Percentiles rank a stretch among this genome's conserved stretches.
These are phyloP conservation scores for Brienomyrus brachyistius DNA, from an alignment of 2,113 vertebrate species.

Conservation along the genomic window DNA sequence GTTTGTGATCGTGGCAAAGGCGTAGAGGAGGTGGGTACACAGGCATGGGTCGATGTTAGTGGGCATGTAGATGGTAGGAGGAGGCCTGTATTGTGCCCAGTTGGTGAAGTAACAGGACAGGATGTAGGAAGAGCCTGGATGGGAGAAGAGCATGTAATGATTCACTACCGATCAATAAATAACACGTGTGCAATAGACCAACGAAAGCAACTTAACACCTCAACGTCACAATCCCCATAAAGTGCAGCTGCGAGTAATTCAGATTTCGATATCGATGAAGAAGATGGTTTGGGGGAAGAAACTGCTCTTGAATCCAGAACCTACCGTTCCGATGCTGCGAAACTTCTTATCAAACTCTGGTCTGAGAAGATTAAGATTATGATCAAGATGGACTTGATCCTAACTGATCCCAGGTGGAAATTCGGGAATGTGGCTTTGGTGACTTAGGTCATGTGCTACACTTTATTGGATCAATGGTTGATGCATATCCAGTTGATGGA, in stretches of 20 bases:
- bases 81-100: slow-evolving; percentile 49
- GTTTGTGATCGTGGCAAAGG: slow-evolving; percentile 49
- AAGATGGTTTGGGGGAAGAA: not conserved
- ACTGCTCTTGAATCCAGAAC: not conserved
- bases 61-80: slow-evolving; percentile 41
- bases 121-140: slow-evolving; percentile 50
- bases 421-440: not conserved
- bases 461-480: not conserved
- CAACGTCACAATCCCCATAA: not conserved
- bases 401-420: not conserved
- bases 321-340: not conserved
- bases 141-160: not conserved
- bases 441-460: not conserved
- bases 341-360: not conserved
- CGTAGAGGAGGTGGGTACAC: slow-evolving; percentile 51
- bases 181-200: not conserved
- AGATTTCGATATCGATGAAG: not conserved
- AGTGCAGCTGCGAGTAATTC: not conserved
- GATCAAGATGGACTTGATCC: not conserved
- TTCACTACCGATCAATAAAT: not conserved
- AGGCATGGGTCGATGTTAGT: slow-evolving; percentile 44
- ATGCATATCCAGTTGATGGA: not conserved
- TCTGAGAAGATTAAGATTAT: not conserved
- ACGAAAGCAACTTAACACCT: not conserved
- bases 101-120: slow-evolving; percentile 57